Percentiles rank a stretch among this genome's conserved stretches.
These are phyloP conservation scores for Sturnira hondurensis DNA, from an alignment of 2,113 vertebrate species.

Conservation along the genomic window DNA sequence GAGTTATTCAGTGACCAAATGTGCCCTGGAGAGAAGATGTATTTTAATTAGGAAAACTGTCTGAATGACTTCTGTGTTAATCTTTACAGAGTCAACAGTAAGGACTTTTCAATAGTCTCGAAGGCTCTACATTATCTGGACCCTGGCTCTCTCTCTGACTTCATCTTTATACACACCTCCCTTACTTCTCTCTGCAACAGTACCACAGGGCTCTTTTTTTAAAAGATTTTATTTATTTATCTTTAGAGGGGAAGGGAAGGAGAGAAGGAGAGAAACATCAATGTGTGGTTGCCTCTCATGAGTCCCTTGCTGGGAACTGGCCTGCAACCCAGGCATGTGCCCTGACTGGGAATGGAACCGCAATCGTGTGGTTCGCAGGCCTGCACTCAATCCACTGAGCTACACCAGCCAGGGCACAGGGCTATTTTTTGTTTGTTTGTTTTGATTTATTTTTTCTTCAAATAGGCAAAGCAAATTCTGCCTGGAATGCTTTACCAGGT, in stretches of 20 bases:
- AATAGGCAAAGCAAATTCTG: constrained; percentile 6
- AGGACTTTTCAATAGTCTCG: constrained; percentile 29
- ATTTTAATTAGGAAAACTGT: constrained; percentile 80
- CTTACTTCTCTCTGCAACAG: neutral
- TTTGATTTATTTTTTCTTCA: neutral
- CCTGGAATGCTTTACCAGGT: neutral
- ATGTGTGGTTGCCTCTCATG: too few relatives aligned
- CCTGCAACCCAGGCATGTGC: too few relatives aligned
- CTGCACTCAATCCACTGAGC: too few relatives aligned
- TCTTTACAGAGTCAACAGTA: constrained; percentile 54
- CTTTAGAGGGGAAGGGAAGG: too few relatives aligned
- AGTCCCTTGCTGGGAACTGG: too few relatives aligned
- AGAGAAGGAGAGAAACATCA: too few relatives aligned
- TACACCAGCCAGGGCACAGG: too few relatives aligned
- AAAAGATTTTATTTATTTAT: too few relatives aligned
- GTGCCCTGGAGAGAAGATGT: constrained; percentile 72
- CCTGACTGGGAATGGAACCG: too few relatives aligned
- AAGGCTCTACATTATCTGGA: neutral
- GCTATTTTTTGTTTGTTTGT: neutral
- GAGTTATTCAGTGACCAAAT: constrained; percentile 76
- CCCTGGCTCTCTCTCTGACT: neutral
- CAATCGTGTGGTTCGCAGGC: too few relatives aligned
- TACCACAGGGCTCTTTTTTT: neutral
- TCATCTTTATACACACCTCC: neutral
- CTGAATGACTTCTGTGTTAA: constrained; percentile 73